phyloP scores from a whole-genome alignment of 2,113 vertebrate genomes.

The Phasianus colchicus region DNA sequence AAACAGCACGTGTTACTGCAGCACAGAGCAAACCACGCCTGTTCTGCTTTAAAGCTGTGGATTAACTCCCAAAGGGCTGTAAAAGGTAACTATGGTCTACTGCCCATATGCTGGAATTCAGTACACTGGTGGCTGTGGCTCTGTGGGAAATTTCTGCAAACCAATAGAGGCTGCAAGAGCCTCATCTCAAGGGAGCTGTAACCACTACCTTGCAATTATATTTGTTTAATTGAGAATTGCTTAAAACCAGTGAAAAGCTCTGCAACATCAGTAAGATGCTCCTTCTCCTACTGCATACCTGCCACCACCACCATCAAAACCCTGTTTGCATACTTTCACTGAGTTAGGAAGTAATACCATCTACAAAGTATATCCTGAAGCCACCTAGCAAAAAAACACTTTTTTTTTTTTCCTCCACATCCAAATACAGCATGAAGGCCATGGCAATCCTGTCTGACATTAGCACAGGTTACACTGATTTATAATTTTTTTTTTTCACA shows the following conservation, averaged over 20 bases:
- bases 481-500: neutral
- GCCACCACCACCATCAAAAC: neutral
- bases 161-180: neutral
- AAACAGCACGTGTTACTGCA: neutral
- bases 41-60: neutral
- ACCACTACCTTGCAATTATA: neutral
- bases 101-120: neutral
- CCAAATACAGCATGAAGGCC: neutral
- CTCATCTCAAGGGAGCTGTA: neutral
- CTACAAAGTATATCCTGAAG: neutral
- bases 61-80: neutral
- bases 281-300: accelerated
- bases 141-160: neutral
- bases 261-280: neutral
- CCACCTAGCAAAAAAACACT: neutral
- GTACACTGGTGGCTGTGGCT: neutral
- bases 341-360: neutral
- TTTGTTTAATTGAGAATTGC: neutral
- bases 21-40: neutral
- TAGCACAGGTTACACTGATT: neutral
- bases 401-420: neutral
- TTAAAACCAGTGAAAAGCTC: neutral
- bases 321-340: neutral
- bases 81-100: neutral
- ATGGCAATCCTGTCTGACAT: neutral